Base-by-base conservation (phyloP, 2,888 invertebrate genomes). In the Lordiphosa fenestrarum region DNA sequence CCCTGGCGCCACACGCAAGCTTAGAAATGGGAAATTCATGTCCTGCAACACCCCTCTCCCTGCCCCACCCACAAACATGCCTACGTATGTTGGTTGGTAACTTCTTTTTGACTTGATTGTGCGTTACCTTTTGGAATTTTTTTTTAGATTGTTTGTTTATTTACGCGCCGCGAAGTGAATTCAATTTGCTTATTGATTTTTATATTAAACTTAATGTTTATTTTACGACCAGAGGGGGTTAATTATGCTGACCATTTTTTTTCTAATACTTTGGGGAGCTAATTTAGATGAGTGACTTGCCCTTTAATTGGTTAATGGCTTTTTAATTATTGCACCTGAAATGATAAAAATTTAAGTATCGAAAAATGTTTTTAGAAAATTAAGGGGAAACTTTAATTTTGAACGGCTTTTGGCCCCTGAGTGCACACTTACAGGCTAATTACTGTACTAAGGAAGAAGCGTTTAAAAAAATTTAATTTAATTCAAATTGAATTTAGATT, bases 1-100 rank as follows among this genome's bases (percentile, higher is more conserved):
- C 59, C 62, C 71, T 83, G 84, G 77, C 84, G 80, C 84, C 85
- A 64, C 85, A 86, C 82, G 85, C 85, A 76, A 80, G 58, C 58
- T 59, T 44, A 63, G 61, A 78, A 75, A 82, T 78, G 67, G 66
- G 62, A 73, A 77, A 68, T 80, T 75, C 68, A 65, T 72, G 80
- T 68, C 66, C 41, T 35, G 9, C 21, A 1, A 19, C n/a, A 36
- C 39, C 44, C 37, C 19, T 7, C 33, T 37, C 39, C 30, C 10
- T 5, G 12, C 21, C n/a, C 13, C 15, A 9, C 6, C 63, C 63
- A 23, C 63, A n/a, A 21, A 19, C 30, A 19, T 39, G 47, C 46
- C 10, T 44, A 30, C 30, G 19, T 36, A 37, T 36, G 30, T 53
- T 36, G 39, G 7, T 51, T 35, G 46, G 51, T 33, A 55, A 36